Evolutionary conservation across 2,888 invertebrate species (phyloP).

Genomic region (Megaustenia siamemsis): DNA sequence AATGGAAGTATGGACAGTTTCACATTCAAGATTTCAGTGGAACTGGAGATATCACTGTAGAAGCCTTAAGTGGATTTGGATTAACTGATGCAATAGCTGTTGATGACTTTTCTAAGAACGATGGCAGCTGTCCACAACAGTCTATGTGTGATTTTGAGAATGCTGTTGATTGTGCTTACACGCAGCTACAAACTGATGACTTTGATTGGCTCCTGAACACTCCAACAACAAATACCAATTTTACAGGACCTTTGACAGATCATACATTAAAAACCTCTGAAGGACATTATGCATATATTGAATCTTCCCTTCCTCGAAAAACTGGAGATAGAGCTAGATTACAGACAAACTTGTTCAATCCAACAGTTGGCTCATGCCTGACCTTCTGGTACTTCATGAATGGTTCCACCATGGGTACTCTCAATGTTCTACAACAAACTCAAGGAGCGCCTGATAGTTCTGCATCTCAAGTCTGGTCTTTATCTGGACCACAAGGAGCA

Average conservation of each 20-base stretch:
- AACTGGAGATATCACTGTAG: slow-evolving; percentile 71
- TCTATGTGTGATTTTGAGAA: slow-evolving; percentile 74
- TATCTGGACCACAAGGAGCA: slow-evolving; percentile 70
- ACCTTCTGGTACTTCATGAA: slow-evolving; percentile 78
- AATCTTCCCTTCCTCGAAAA: slow-evolving; percentile 67
- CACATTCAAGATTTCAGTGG: slow-evolving; percentile 62
- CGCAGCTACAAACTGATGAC: slow-evolving; percentile 68
- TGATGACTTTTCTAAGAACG: slow-evolving; percentile 72
- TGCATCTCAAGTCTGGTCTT: slow-evolving; percentile 64
- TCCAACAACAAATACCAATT: slow-evolving; percentile 62
- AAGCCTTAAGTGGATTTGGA: slow-evolving; percentile 69
- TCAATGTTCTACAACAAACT: slow-evolving; percentile 39
- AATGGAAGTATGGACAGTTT: slow-evolving; percentile 73
- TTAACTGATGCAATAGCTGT: slow-evolving; percentile 75
- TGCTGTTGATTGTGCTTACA: slow-evolving; percentile 70
- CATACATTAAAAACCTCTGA: slow-evolving; percentile 72
- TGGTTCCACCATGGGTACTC: slow-evolving; percentile 67
- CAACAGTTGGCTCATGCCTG: slow-evolving; percentile 70
- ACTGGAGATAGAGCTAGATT: slow-evolving; percentile 70
- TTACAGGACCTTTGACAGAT: slow-evolving; percentile 73
- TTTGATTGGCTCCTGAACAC: slow-evolving; percentile 75
- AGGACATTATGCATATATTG: slow-evolving; percentile 72
- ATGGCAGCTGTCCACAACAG: slow-evolving; percentile 65
- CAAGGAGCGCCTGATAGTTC: neutral
- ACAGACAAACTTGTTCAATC: slow-evolving; percentile 64